Evolutionary conservation across 1,140 invertebrate genomes (phyloP), one percentile per base, ranked within the genome.

Genomic region (Euura saliciscinereae): DNA sequence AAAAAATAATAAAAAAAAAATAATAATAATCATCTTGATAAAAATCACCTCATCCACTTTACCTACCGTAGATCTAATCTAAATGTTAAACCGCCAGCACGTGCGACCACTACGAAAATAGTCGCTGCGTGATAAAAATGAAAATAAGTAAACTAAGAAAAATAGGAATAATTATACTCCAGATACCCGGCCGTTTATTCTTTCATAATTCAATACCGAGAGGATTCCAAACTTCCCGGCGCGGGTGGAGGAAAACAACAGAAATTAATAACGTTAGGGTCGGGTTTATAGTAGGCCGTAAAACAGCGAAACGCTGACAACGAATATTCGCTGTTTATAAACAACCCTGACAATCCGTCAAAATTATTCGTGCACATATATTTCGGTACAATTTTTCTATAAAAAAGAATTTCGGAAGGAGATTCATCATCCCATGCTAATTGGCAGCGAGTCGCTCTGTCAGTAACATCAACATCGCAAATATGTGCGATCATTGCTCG

Each of bases 401-500:
- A 2, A 7, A n/a, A 3, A 59, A 8, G 13, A 59, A n/a, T 59
- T 59, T 59, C 51, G 51, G 3, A 5, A n/a, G 6, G 51, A 59
- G 51, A 59, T 6, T 59, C 51, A 6, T 59, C 51, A n/a, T 11
- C 4, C 51, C 10, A 59, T 59, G 51, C 51, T 59, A 8, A 59
- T 8, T n/a, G 51, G 51, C 3, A 59, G 13, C 6, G 28, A 28
- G 28, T 59, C 13, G 6, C 51, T 8, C 8, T 2, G 13, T 59
- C 10, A 11, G 10, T 59, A 6, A 59, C 51, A 59, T 3, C 51
- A 2, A 59, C 10, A 59, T 59, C 51, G 51, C 51, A 59, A 59
- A 59, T 2, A 80, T 80, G 79, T 80, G 79, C 44, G 79, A 80
- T 65, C 79, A 80, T 44, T 80, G 79, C 74, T 59, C 76, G 79